A percentile compares a stretch with the other conserved stretches of the same genome.
Evolutionary conservation across 2,113 vertebrate genomes (phyloP).

Genomic region (Cromileptes altivelis): DNA sequence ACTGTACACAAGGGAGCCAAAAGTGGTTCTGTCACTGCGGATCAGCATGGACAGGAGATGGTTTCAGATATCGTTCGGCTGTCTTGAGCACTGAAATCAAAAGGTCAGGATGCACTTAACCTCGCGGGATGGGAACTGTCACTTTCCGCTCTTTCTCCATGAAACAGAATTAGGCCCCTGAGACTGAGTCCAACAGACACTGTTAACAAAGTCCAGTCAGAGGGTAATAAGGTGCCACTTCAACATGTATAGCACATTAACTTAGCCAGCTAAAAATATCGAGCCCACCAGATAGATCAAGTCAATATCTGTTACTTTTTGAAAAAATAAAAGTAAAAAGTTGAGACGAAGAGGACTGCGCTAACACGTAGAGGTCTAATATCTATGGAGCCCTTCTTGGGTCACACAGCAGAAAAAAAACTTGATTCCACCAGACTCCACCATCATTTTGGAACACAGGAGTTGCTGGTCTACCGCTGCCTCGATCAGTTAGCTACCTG

Average conservation of each 20-base stretch:
- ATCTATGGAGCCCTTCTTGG: too few relatives aligned
- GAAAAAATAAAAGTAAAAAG: too few relatives aligned
- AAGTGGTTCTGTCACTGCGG: constrained; percentile 49
- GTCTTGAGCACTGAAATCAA: constrained; percentile 51
- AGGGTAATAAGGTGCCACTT: not conserved
- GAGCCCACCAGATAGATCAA: not conserved
- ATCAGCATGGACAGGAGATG: constrained; percentile 46
- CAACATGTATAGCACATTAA: not conserved
- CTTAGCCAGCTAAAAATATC: not conserved
- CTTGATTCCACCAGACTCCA: too few relatives aligned
- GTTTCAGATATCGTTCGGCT: constrained; percentile 49
- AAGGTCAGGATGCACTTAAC: constrained; percentile 74
- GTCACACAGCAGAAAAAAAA: too few relatives aligned
- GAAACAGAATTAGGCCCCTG: constrained; percentile 38
- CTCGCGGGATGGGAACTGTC: constrained; percentile 59
- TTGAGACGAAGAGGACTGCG: too few relatives aligned
- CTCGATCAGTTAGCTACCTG: too few relatives aligned
- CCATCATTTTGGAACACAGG: too few relatives aligned
- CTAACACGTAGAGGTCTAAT: too few relatives aligned
- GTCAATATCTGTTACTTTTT: not conserved
- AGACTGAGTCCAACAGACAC: not conserved
- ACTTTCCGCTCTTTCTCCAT: constrained; percentile 20
- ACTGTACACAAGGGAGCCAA: constrained; percentile 1
- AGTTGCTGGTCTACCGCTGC: too few relatives aligned
- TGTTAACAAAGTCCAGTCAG: constrained; percentile 2